Evolutionary conservation across 2,888 invertebrate genomes (phyloP), one percentile per base, ranked within the genome.

Genomic region (Andrena bicolor): DNA sequence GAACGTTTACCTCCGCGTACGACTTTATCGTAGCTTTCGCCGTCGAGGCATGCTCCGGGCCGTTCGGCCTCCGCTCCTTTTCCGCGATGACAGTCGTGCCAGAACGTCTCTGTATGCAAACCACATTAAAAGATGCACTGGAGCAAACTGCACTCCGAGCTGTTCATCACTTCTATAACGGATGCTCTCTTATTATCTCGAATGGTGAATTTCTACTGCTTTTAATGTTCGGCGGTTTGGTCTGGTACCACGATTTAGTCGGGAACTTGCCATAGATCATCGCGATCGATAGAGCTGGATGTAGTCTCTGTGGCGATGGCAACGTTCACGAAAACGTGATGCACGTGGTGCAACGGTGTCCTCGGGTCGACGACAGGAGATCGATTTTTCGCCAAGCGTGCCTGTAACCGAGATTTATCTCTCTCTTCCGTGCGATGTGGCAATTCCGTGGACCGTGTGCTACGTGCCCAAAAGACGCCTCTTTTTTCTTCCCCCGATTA

Each of bases 251-350:
- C 41, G 41, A 41, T 13, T 41, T 41, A 32, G 58, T 75, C 63
- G 23, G 68, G 41, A 13, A 32, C 23, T 23, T 8, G 13, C 30
- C 56, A n/a, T 60, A 77, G 80, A 86, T 85, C 66, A 49, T 1
- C 53, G 26, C 8, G 58, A 51, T 71, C 76, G 87, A 87, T 76
- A 77, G 53, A 63, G n/a, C n/a, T 49, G 48, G 74, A n/a, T 82
- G 66, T 49, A 80, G 30, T 80, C 76, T 77, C 79, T 80, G 72
- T 76, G n/a, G 70, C 82, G 83, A 80, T 84, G 75, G 71, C 72
- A 80, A 80, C 68, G 72, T 80, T 79, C 70, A 65, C 73, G 77
- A 80, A 85, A 86, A 86, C 84, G 79, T 79, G 83, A 83, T 73
- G 64, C 88, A 82, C 86, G 85, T 76, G 41, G 82, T 58, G 73